phyloP scores from a whole-genome alignment of 2,888 invertebrate species.

The Agrypnus murinus region DNA sequence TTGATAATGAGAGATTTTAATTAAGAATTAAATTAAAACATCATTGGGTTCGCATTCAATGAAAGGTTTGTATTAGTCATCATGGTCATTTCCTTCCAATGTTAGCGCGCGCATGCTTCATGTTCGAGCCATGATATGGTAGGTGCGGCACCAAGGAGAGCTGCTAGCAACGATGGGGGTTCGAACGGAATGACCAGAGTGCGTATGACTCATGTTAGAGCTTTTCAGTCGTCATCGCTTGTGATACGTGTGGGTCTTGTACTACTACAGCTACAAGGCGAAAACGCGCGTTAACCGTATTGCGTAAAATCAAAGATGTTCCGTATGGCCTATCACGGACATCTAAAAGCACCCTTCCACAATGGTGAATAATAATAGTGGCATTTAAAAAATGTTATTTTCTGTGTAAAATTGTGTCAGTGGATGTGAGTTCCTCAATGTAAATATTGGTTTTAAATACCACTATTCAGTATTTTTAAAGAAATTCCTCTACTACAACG shows the following conservation, averaged over 20 bases:
- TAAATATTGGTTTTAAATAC: conserved; percentile 48
- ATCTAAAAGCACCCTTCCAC: conserved; percentile 42
- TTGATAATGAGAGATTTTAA: too few relatives aligned
- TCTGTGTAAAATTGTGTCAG: conserved; percentile 52
- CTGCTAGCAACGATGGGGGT: conserved; percentile 66
- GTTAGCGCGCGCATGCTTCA: conserved; percentile 60
- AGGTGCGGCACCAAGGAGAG: conserved; percentile 60
- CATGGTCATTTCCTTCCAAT: conserved; percentile 41
- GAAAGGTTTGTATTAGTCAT: conserved; percentile 63
- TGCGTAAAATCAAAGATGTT: conserved; percentile 52
- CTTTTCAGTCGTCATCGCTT: conserved; percentile 55
- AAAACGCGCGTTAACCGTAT: conserved; percentile 54
- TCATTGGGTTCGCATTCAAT: conserved; percentile 51
- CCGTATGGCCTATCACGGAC: conserved; percentile 50
- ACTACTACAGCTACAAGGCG: conserved; percentile 40
- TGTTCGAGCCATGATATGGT: conserved; percentile 50
- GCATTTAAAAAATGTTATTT: conserved; percentile 51
- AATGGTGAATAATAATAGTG: conserved; percentile 41
- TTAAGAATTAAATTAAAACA: conserved; percentile 19
- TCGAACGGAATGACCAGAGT: conserved; percentile 64
- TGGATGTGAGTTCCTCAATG: conserved; percentile 52
- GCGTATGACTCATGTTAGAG: conserved; percentile 57
- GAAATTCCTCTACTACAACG: conserved; percentile 18
- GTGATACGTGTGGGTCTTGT: conserved; percentile 45
- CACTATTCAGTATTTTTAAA: conserved; percentile 20